These are phyloP conservation scores for Leucophenga maculata DNA, from an alignment of 2,888 invertebrate species.

Conservation along the genomic window DNA sequence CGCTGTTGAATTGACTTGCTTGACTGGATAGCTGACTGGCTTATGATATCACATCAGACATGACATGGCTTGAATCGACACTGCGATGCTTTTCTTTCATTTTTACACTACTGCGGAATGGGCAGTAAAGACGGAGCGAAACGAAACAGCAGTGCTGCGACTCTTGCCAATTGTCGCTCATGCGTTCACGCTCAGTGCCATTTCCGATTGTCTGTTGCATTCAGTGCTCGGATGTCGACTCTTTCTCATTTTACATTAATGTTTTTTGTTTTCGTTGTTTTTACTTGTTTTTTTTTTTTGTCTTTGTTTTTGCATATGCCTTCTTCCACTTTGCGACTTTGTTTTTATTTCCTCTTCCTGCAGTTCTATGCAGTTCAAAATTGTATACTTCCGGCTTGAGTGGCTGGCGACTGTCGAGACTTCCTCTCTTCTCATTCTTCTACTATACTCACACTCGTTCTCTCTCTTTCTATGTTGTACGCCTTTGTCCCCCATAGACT, in stretches of 20 bases:
- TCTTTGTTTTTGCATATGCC: conserved; percentile 26
- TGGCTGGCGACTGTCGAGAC: conserved; percentile 23
- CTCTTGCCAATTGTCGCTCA: conserved; percentile 19
- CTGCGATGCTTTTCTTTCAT: neutral
- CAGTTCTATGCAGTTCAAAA: conserved; percentile 37
- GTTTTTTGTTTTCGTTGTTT: conserved; percentile 4
- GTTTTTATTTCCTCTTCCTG: conserved; percentile 27
- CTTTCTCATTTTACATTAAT: neutral
- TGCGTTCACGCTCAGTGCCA: conserved; percentile 21
- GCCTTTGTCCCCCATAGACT: neutral
- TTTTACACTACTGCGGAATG: too few relatives aligned
- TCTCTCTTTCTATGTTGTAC: neutral
- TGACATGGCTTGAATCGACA: neutral
- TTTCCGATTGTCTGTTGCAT: conserved; percentile 22
- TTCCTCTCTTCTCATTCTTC: neutral
- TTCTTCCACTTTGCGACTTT: conserved; percentile 26
- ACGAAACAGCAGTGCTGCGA: neutral
- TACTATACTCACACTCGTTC: neutral
- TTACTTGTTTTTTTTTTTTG: neutral
- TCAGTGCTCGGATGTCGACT: conserved; percentile 5
- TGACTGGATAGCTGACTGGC: neutral
- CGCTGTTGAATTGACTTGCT: conserved; percentile 25
- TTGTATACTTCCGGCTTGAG: conserved; percentile 40
- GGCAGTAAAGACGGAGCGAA: too few relatives aligned
- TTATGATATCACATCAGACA: conserved; percentile 17